Percentiles rank a stretch among this genome's conserved stretches.
Evolutionary conservation across 2,888 invertebrate species (phyloP).

Genomic region (Lapara coniferarum): DNA sequence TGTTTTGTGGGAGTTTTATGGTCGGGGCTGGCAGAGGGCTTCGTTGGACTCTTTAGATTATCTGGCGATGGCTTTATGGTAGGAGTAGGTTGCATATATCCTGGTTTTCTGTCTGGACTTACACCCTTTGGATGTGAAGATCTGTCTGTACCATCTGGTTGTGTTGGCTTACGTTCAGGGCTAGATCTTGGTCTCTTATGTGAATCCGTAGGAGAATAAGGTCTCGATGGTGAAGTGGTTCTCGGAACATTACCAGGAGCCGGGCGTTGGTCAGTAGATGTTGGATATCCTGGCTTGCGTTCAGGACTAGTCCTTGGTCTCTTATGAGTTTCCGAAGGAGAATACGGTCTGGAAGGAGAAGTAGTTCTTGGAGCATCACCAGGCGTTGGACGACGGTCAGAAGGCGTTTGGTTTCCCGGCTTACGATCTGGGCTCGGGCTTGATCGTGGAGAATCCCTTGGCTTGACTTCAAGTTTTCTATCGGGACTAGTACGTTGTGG

Average conservation of each 20-base stretch:
- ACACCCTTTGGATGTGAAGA: conserved; percentile 34
- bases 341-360: conserved; percentile 35
- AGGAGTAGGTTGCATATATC: conserved; percentile 62
- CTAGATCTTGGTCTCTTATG: conserved; percentile 35
- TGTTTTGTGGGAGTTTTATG: conserved; percentile 48
- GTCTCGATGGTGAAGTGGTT: conserved; percentile 35
- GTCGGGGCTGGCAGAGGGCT: conserved; percentile 42
- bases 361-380: conserved; percentile 27
- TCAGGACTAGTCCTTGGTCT: conserved; percentile 41
- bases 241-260: conserved; percentile 28
- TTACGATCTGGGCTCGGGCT: background rate
- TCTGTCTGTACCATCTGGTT: conserved; percentile 31
- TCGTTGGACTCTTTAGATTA: conserved; percentile 37
- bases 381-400: conserved; percentile 31
- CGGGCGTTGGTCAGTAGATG: conserved; percentile 30
- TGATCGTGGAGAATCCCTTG: conserved; percentile 17
- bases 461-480: conserved; percentile 36
- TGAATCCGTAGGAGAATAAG: conserved; percentile 29
- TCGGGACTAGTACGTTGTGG: conserved; percentile 47
- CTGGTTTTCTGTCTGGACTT: conserved; percentile 56
- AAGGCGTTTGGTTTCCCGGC: too few species aligned
- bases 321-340: conserved; percentile 29
- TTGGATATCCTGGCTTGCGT: conserved; percentile 38
- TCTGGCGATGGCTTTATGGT: conserved; percentile 43
- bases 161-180: conserved; percentile 33